Base-by-base conservation (phyloP, 2,888 invertebrate genomes). In the Sepiola atlantica region DNA sequence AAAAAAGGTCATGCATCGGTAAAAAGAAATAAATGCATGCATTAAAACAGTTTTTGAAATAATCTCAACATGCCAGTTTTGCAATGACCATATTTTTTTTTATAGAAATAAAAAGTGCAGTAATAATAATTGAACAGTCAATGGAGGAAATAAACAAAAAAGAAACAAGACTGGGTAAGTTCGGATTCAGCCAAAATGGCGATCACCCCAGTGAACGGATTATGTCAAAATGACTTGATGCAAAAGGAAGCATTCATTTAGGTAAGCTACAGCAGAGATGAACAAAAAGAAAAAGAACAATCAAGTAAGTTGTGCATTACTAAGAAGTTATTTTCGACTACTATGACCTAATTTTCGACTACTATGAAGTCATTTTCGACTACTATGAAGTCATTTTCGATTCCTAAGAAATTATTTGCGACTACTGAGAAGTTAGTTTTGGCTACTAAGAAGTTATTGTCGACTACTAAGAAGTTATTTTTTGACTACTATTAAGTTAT, bases 101-200 rank as follows among this genome's bases (percentile, higher is more conserved):
- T 10, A 77, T 77, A 77, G n/a, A 77, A 77, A 77, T n/a, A 77
- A 77, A 77, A 77, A n/a, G 77, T 77, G 77, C 77, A 77, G n/a
- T 77, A 77, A 77, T 77, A 77, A 77, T 77, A 77, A 77, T 77
- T 77, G 77, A 77, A 77, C 77, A 77, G n/a, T 77, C 77, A 77
- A 77, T 77, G n/a, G n/a, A 77, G 16, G 77, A 77, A 77, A 77
- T n/a, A 77, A 32, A 77, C 12, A 77, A 77, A 77, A 45, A 77
- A 32, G 77, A 77, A 77, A 77, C 77, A 77, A 77, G 77, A 77
- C n/a, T 77, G 16, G n/a, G 77, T 77, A n/a, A 77, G 45, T 77
- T 14, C n/a, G 77, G n/a, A n/a, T 77, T 77, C 12, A 32, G n/a
- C 77, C 77, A 77, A 77, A 77, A 77, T 77, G 77, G 77, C n/a